Conservation (phyloP, 2,888 invertebrate species). For the Erpobdella octoculata region DNA sequence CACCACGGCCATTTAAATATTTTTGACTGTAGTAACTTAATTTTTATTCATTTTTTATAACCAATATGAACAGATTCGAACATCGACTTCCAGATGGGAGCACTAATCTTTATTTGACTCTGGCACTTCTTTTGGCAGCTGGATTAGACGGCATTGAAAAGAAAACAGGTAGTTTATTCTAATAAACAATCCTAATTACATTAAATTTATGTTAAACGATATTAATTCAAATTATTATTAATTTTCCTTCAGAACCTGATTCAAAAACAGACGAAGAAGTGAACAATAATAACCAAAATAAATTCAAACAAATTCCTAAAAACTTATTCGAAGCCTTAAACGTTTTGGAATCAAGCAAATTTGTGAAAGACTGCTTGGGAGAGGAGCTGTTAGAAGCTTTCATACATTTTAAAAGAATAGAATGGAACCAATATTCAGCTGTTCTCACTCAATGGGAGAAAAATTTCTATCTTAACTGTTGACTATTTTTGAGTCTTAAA, state of each 20-base stretch:
- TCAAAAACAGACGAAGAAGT: slow-evolving; percentile 12
- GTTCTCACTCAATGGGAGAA: slow-evolving; percentile 34
- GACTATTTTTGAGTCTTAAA: neutral
- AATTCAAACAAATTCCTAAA: neutral
- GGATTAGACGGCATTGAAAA: slow-evolving; percentile 38
- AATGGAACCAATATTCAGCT: slow-evolving; percentile 33
- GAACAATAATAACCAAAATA: neutral
- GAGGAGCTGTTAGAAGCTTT: slow-evolving; percentile 32
- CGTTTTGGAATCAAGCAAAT: slow-evolving; percentile 28
- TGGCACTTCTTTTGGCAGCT: slow-evolving; percentile 38
- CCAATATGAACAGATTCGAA: slow-evolving; percentile 39
- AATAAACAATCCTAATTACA: no score
- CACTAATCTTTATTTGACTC: slow-evolving; percentile 37
- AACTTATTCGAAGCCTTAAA: slow-evolving; percentile 31
- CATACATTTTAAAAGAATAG: slow-evolving; percentile 30
- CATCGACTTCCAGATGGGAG: slow-evolving; percentile 38
- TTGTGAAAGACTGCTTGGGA: slow-evolving; percentile 29
- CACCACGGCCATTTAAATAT: no score
- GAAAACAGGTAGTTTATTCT: slow-evolving; percentile 34
- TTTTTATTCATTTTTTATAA: no score
- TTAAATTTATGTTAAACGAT: no score
- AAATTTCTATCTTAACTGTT: slow-evolving; percentile 37
- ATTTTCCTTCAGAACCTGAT: neutral
- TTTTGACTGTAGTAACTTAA: neutral
- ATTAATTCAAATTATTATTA: neutral